Evolutionary conservation across 2,888 invertebrate genomes (phyloP).

Genomic region (Allophyes oxyacanthae): DNA sequence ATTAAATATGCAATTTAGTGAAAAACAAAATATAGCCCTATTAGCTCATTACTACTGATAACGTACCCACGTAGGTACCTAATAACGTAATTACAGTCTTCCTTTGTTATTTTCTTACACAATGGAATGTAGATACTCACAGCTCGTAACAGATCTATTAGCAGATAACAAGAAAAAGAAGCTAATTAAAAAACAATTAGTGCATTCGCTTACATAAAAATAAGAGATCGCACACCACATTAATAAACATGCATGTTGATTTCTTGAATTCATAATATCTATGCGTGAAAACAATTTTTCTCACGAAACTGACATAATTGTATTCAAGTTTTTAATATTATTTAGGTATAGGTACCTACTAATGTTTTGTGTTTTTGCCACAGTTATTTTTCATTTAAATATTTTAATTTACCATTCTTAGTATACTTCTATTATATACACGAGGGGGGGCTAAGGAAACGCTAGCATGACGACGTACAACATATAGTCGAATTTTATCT

Average conservation of each 20-base stretch:
- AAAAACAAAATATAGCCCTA: too few species aligned
- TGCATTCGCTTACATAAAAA: conserved; percentile 19
- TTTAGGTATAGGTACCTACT: too few species aligned
- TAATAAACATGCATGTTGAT: conserved; percentile 31
- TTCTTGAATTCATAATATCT: conserved; percentile 8
- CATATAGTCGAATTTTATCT: too few species aligned
- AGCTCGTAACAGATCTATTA: conserved; percentile 17
- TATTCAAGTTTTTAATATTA: background rate
- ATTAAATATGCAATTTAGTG: too few species aligned
- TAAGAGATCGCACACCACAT: conserved; percentile 10
- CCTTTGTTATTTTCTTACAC: background rate
- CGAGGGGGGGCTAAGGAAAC: too few species aligned
- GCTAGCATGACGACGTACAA: too few species aligned
- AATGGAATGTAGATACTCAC: background rate
- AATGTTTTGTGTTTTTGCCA: too few species aligned
- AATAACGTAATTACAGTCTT: background rate
- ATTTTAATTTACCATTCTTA: too few species aligned
- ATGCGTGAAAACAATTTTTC: background rate
- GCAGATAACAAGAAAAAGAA: conserved; percentile 25
- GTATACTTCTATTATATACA: too few species aligned
- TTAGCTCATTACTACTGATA: too few species aligned
- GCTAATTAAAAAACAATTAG: conserved; percentile 39
- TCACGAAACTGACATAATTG: conserved; percentile 4
- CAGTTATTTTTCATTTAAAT: too few species aligned
- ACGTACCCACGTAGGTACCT: too few species aligned